Evolutionary conservation across 2,113 vertebrate species (phyloP).

Genomic region (Spilogale gracilis): DNA sequence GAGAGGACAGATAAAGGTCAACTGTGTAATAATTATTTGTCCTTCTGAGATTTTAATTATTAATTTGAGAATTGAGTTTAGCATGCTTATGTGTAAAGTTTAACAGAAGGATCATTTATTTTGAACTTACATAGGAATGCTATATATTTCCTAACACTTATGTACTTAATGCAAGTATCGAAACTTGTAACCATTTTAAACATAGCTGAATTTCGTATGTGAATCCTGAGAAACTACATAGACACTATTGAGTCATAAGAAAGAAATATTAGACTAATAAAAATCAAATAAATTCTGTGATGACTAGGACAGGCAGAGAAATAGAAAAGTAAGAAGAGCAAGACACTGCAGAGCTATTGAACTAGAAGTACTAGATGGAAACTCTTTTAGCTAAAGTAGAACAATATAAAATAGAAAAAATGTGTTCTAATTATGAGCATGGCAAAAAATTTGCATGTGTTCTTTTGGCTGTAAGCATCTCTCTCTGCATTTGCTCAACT

Average conservation of each 20-base stretch:
- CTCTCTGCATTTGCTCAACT: background rate
- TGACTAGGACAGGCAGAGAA: background rate
- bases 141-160: background rate
- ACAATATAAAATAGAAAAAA: background rate
- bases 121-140: background rate
- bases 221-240: background rate
- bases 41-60: background rate
- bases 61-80: conserved; percentile 13
- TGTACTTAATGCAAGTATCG: background rate
- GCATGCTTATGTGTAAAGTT: background rate
- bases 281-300: background rate
- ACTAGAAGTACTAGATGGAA: background rate
- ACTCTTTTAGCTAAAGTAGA: background rate
- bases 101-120: background rate
- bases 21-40: background rate
- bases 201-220: background rate
- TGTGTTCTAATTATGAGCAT: background rate
- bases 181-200: background rate
- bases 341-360: background rate
- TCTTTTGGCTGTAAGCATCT: background rate
- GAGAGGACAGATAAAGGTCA: background rate
- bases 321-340: background rate
- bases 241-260: background rate
- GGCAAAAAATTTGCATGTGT: background rate
- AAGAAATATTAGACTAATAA: background rate